Conservation (phyloP, 2,797 vertebrate genomes). For the Malurus splendens region DNA sequence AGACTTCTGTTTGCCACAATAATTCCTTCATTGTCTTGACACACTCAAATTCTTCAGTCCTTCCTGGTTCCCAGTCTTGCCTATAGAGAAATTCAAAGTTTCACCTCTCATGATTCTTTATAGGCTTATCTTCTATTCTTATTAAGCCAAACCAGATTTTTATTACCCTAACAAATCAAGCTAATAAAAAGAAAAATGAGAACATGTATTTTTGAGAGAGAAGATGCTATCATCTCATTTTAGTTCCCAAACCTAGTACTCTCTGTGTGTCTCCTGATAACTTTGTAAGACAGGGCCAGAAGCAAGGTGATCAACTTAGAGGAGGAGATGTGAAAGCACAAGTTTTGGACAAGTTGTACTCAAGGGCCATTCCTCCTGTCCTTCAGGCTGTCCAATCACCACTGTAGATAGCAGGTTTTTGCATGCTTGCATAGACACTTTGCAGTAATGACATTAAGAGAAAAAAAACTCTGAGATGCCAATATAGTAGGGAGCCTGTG, state of each 20-base stretch:
- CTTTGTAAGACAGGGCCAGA: neutral
- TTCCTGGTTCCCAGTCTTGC: neutral
- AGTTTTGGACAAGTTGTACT: neutral
- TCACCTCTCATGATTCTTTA: neutral
- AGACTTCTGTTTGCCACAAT: neutral
- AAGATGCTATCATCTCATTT: neutral
- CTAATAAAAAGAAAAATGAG: neutral
- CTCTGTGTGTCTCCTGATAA: neutral
- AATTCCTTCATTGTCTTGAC: neutral
- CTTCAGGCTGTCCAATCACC: neutral
- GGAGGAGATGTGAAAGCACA: neutral
- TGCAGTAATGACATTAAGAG: neutral
- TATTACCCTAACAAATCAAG: neutral
- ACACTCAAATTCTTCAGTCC: neutral
- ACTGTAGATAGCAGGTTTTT: neutral
- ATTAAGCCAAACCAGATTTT: neutral
- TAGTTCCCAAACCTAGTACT: neutral
- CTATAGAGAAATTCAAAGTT: neutral
- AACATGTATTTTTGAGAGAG: neutral
- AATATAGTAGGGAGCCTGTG: neutral
- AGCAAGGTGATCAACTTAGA: neutral
- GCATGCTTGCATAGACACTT: neutral
- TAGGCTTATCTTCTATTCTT: neutral
- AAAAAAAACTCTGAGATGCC: neutral
- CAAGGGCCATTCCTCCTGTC: neutral